Conservation (phyloP, 2,113 vertebrate species). For the Megaceryle maxima region DNA sequence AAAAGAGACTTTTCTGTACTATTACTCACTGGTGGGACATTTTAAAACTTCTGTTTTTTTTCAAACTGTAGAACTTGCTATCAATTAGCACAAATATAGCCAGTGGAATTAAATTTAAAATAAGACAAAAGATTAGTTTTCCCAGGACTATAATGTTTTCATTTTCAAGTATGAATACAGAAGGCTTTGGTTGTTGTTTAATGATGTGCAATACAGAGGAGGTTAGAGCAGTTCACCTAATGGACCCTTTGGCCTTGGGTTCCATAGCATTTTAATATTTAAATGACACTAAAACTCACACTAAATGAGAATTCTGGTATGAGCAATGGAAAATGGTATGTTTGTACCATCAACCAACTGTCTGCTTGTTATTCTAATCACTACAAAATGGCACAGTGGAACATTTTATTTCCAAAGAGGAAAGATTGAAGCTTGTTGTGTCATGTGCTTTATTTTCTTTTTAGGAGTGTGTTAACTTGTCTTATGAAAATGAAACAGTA, state of each 20-base stretch:
- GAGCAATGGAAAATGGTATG: slow-evolving; percentile 4
- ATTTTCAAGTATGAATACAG: neutral
- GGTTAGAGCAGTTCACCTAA: neutral
- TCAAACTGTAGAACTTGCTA: fast-evolving
- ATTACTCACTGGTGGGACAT: neutral
- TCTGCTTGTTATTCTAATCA: slow-evolving; percentile 25
- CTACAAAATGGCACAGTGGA: neutral
- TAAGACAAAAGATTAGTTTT: neutral
- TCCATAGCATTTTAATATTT: neutral
- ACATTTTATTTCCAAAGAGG: slow-evolving; percentile 38
- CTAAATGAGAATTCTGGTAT: neutral
- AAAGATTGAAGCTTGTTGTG: slow-evolving; percentile 5
- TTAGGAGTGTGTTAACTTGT: neutral
- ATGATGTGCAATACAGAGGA: neutral
- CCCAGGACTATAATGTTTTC: neutral
- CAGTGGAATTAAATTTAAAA: neutral
- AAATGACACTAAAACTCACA: neutral
- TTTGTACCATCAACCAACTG: neutral
- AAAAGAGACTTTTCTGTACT: neutral
- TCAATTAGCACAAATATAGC: neutral
- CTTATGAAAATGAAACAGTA: neutral
- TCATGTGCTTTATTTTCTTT: slow-evolving; percentile 28
- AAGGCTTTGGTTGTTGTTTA: neutral
- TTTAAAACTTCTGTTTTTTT: neutral
- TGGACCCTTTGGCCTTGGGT: neutral